Conservation (phyloP, 37 sponge, comb jelly and placozoan genomes). For the Ianthella basta region DNA sequence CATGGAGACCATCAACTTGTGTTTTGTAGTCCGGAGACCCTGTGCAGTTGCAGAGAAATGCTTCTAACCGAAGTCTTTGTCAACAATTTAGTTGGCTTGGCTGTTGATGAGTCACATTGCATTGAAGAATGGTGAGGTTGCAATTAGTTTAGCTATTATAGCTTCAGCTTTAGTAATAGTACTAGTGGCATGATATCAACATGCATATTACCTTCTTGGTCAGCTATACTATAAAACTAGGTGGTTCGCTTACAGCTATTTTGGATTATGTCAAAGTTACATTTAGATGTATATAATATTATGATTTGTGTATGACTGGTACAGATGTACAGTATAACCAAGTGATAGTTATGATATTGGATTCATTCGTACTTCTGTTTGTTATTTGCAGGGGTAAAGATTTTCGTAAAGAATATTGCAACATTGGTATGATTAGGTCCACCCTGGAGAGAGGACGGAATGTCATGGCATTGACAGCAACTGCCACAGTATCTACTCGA, state of each 20-base stretch:
- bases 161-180: neutral
- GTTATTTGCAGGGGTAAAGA: slow-evolving; percentile 32
- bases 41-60: neutral
- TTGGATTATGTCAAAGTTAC: too few species aligned
- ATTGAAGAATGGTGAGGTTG: neutral
- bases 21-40: neutral
- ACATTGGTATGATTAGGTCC: slow-evolving; percentile 28
- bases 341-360: neutral
- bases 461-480: slow-evolving; percentile 63
- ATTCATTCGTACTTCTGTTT: neutral
- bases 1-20: neutral
- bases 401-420: slow-evolving; percentile 43
- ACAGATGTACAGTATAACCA: neutral
- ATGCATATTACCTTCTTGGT: too few species aligned
- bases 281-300: too few species aligned
- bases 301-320: neutral
- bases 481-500: slow-evolving; percentile 24
- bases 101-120: neutral
- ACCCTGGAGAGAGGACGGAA: slow-evolving; percentile 4
- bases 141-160: neutral
- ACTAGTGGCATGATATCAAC: neutral
- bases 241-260: too few species aligned
- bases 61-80: neutral
- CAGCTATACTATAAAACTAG: too few species aligned
- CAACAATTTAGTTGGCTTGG: neutral